Evolutionary conservation across 1,140 invertebrate species (phyloP), one percentile per base, ranked within the genome.

Genomic region (Varroa destructor): DNA sequence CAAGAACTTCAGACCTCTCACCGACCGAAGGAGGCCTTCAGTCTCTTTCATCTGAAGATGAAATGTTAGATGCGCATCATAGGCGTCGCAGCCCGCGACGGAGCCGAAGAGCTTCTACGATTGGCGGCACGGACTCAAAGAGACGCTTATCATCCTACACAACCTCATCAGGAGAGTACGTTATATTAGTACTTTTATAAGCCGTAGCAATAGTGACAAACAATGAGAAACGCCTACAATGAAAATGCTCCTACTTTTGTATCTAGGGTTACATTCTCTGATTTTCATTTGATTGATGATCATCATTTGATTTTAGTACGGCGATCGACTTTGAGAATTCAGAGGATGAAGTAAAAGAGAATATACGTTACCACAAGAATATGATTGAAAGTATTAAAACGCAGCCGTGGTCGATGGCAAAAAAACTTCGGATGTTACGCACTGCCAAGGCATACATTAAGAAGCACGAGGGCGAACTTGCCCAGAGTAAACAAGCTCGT

Each of bases 351-450:
- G 89, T 96, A 72, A 88, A 91, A 76, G 90, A 94, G 78, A 92
- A 91, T 75, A 87, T 97, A 61, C 86, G 88, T 74, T 80, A 94
- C 37, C 92, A 97, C 79, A 96, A 96, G 79, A 91, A 96, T 79
- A 89, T 97, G 0, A 82, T 96, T 56, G 86, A 87, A 71, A 89
- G 87, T 43, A 87, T 94, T 1, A 90, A 90, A 76, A 85, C 88
- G 74, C 91, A 96, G 77, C 89, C 92, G 1, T 91, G 92, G 86
- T 84, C 86, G 46, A 90, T 96, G 82, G 80, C 86, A 72, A 85
- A 89, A 75, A 95, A 95, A 79, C 81, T 94, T 6, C 87, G 87
- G 78, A 82, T 93, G 10, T 87, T 93, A 5, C 83, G 76, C 78
- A 79, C 56, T 81, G 91, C 92, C 0, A 92, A 93, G 79, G 82